Evolutionary conservation across 2,113 vertebrate genomes (phyloP).

Genomic region (Dromaius novaehollandiae): DNA sequence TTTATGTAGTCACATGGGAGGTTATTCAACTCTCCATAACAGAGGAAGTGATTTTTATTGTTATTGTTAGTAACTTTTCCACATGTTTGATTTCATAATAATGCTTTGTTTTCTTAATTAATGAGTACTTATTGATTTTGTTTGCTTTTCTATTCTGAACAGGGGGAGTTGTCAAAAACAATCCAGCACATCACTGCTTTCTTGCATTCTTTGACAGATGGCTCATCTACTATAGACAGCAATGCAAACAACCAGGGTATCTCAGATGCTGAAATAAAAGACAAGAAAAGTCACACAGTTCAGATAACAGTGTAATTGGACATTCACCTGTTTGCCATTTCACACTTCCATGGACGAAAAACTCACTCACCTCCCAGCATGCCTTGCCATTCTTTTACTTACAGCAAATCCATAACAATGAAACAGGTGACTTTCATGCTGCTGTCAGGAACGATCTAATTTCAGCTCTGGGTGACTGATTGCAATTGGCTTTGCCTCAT

Average conservation of each 20-base stretch:
- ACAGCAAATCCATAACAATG: slow-evolving; percentile 99
- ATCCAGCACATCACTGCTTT: slow-evolving; percentile 84
- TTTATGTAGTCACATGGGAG: neutral
- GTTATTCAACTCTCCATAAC: neutral
- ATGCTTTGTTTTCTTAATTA: slow-evolving; percentile 84
- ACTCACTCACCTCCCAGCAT: slow-evolving; percentile 97
- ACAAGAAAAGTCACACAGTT: slow-evolving; percentile 92
- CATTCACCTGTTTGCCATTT: slow-evolving; percentile 98
- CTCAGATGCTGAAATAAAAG: slow-evolving; percentile 83
- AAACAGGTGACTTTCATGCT: slow-evolving; percentile 99
- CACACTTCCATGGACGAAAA: slow-evolving; percentile 91
- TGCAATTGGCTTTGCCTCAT: slow-evolving; percentile 99
- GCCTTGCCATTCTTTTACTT: slow-evolving; percentile 93
- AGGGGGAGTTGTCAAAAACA: slow-evolving; percentile 86
- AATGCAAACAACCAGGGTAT: slow-evolving; percentile 83
- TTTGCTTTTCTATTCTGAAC: slow-evolving; percentile 84
- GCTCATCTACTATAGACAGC: slow-evolving; percentile 69
- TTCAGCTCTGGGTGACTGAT: slow-evolving; percentile 99
- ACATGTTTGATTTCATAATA: slow-evolving; percentile 76
- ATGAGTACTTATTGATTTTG: slow-evolving; percentile 80
- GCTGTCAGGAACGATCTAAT: slow-evolving; percentile 99
- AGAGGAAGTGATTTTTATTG: slow-evolving; percentile 45
- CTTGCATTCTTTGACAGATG: slow-evolving; percentile 83
- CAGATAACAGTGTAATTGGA: slow-evolving; percentile 97
- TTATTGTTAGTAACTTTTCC: slow-evolving; percentile 73